Evolutionary conservation across 2,113 vertebrate species (phyloP).

Genomic region (Orycteropus afer): DNA sequence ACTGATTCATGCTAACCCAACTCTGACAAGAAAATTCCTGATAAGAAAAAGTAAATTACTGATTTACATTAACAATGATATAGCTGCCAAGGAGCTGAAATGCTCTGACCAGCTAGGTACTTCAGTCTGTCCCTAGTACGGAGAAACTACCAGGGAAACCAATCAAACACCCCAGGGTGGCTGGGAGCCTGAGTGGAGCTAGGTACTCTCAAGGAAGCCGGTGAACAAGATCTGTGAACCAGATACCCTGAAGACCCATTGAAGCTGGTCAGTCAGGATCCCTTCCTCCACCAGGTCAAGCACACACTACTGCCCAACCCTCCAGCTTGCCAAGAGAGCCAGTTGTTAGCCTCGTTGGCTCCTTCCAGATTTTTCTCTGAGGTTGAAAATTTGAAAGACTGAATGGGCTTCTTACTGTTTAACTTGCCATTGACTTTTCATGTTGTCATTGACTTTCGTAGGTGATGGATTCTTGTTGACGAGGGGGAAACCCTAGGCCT

Average conservation of each 20-base stretch:
- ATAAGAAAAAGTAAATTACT: neutral
- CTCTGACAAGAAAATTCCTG: neutral
- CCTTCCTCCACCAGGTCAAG: neutral
- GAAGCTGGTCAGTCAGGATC: neutral
- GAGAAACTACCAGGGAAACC: neutral
- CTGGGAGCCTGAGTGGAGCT: fast-evolving
- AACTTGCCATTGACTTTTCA: neutral
- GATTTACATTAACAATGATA: neutral
- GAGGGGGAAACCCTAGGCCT: neutral
- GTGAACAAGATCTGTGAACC: neutral
- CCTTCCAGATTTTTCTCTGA: neutral
- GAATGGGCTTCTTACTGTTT: neutral
- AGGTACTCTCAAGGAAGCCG: neutral
- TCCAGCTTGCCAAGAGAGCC: neutral
- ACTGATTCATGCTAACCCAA: neutral
- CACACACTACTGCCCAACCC: fast-evolving
- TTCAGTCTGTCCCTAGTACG: neutral
- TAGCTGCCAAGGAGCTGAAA: neutral
- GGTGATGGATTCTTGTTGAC: neutral
- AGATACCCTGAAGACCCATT: neutral
- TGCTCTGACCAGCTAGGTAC: neutral
- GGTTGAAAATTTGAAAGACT: neutral
- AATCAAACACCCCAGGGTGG: neutral
- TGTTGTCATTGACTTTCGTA: neutral
- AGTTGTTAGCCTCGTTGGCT: neutral